A percentile compares a stretch with the other conserved stretches of the same genome.
phyloP scores from a whole-genome alignment of 2,888 invertebrate species.

The Exephanes ischioxanthus region DNA sequence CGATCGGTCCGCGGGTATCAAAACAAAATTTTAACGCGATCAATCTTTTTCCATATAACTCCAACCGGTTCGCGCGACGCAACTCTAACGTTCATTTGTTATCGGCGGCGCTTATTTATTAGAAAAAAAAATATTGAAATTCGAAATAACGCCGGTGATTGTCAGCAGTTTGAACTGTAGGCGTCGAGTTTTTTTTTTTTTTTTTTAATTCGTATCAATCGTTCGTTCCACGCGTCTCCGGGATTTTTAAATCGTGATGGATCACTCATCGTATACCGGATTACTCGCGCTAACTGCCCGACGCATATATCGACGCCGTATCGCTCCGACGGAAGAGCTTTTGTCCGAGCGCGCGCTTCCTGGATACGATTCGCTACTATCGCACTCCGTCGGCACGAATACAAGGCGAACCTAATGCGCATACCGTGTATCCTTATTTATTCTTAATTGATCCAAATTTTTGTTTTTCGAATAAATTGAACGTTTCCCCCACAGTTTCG shows the following conservation, averaged over 20 bases:
- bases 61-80: not conserved
- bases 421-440: conserved; percentile 46
- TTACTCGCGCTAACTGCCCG: conserved; percentile 2
- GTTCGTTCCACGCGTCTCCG: conserved; percentile 13
- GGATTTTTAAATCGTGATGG: conserved; percentile 41
- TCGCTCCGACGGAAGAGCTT: conserved; percentile 16
- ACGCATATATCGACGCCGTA: not conserved
- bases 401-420: conserved; percentile 15
- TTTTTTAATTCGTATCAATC: conserved; percentile 42
- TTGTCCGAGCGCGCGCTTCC: conserved; percentile 27
- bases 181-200: not conserved
- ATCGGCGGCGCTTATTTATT: not conserved
- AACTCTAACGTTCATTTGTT: conserved; percentile 35
- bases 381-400: conserved; percentile 2
- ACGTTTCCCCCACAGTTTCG: conserved; percentile 21
- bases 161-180: conserved; percentile 26
- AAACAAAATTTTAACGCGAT: not conserved
- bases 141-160: conserved; percentile 29
- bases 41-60: conserved; percentile 25
- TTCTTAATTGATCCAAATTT: conserved; percentile 29
- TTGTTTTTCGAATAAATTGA: conserved; percentile 40
- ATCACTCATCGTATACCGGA: conserved; percentile 28
- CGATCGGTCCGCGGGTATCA: not conserved
- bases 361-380: conserved; percentile 6
- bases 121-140: conserved; percentile 17